phyloP scores from a whole-genome alignment of 2,888 invertebrate genomes.

The Lacanobia wlatinum region DNA sequence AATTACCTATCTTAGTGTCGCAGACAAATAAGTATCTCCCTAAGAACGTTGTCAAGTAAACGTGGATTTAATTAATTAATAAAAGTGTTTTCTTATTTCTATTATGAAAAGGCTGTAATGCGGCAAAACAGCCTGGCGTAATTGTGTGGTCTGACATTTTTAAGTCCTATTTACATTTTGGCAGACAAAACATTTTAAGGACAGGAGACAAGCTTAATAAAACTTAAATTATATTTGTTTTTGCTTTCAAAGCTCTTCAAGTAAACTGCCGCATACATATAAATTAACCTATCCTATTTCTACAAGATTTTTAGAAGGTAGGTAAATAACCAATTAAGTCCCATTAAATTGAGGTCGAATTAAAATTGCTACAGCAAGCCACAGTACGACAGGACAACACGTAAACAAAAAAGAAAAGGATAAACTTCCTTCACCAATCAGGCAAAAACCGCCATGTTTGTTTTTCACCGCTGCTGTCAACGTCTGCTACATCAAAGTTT shows the following conservation, averaged over 20 bases:
- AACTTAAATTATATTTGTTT: background rate
- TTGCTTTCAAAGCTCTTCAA: background rate
- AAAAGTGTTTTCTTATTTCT: constrained; percentile 37
- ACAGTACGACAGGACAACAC: background rate
- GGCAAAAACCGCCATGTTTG: constrained; percentile 45
- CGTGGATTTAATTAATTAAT: constrained; percentile 23
- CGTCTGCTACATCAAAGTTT: constrained; percentile 59
- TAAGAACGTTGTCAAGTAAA: constrained; percentile 28
- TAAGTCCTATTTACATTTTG: constrained; percentile 12
- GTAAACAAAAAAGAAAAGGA: constrained; percentile 23
- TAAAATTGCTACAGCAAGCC: background rate
- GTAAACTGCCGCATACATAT: background rate
- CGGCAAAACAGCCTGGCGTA: background rate
- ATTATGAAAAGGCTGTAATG: constrained; percentile 20
- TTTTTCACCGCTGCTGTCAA: constrained; percentile 54
- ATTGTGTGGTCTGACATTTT: constrained; percentile 36
- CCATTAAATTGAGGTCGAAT: constrained; percentile 1
- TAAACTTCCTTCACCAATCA: constrained; percentile 34
- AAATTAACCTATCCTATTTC: background rate
- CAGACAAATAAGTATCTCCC: constrained; percentile 35
- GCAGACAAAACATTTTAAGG: constrained; percentile 5
- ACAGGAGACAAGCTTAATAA: background rate
- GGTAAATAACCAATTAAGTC: background rate
- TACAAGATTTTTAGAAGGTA: background rate
- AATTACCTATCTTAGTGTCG: constrained; percentile 31